Evolutionary conservation across 1,140 invertebrate species (phyloP).

Genomic region (Zaprionus africanus): DNA sequence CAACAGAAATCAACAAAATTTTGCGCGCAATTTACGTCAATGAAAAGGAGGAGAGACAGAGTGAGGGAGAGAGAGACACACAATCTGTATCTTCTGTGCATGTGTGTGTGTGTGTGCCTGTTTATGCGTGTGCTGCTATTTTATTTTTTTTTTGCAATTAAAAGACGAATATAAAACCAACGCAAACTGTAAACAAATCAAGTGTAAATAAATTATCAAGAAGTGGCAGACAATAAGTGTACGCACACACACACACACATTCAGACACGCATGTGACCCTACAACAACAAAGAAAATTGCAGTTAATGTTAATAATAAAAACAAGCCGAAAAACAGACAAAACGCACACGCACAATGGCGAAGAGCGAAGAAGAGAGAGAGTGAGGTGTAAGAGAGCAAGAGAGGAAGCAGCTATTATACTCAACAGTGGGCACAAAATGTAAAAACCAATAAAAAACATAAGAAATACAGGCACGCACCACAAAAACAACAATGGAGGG

Average conservation of each 20-base stretch:
- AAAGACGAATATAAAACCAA: slow-evolving; percentile 65
- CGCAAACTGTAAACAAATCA: slow-evolving; percentile 70
- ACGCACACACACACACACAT: not conserved
- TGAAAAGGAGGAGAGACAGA: slow-evolving; percentile 46
- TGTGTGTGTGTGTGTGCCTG: slow-evolving; percentile 13
- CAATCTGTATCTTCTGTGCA: not conserved
- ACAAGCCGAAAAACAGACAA: slow-evolving; percentile 3
- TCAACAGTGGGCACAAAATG: slow-evolving; percentile 67
- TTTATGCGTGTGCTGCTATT: slow-evolving; percentile 41
- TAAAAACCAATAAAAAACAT: slow-evolving; percentile 66
- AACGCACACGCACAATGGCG: slow-evolving; percentile 11
- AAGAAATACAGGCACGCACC: slow-evolving; percentile 48
- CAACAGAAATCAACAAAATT: slow-evolving; percentile 70
- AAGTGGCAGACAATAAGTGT: slow-evolving; percentile 37
- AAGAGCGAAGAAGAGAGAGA: not conserved
- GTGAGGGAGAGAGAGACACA: slow-evolving; percentile 1
- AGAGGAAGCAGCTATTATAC: slow-evolving; percentile 50
- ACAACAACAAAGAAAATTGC: slow-evolving; percentile 50
- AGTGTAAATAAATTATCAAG: slow-evolving; percentile 76
- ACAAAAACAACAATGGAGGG: slow-evolving; percentile 46
- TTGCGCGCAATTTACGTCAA: slow-evolving; percentile 80
- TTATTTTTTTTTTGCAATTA: slow-evolving; percentile 72
- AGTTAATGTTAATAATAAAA: slow-evolving; percentile 35
- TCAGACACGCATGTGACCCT: slow-evolving; percentile 19
- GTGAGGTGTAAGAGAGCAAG: slow-evolving; percentile 13